Conservation (phyloP, 1,140 invertebrate species). For the Limonius californicus region DNA sequence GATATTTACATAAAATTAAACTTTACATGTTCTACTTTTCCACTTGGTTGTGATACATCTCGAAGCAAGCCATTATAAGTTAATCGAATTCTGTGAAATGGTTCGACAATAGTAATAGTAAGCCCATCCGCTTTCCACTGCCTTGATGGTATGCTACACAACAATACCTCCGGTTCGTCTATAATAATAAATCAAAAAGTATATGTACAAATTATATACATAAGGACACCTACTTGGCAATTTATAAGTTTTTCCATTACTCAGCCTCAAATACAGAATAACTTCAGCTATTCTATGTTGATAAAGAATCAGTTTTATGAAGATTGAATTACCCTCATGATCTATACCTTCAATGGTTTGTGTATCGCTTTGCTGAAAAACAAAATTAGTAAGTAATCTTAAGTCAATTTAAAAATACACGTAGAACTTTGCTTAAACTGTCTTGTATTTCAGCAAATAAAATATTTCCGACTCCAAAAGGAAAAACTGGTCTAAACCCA, state of each 20-base stretch:
- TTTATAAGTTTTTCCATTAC: slow-evolving; percentile 28
- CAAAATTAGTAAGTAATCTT: not conserved
- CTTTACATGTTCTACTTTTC: slow-evolving; percentile 33
- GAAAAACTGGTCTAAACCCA: too few relatives aligned
- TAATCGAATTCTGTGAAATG: slow-evolving; percentile 33
- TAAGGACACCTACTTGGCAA: slow-evolving; percentile 36
- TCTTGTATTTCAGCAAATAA: too few relatives aligned
- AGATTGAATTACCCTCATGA: slow-evolving; percentile 31
- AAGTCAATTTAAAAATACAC: too few relatives aligned
- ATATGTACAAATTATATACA: too few relatives aligned
- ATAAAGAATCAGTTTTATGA: slow-evolving; percentile 27
- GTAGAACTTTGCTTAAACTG: too few relatives aligned
- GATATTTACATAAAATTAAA: slow-evolving; percentile 41
- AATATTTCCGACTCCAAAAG: not conserved
- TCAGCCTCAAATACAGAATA: slow-evolving; percentile 25
- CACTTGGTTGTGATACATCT: slow-evolving; percentile 20
- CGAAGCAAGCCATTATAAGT: slow-evolving; percentile 38
- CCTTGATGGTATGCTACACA: not conserved
- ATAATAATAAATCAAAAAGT: not conserved
- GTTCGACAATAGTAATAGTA: slow-evolving; percentile 30
- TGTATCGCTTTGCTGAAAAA: slow-evolving; percentile 24
- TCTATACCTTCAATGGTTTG: slow-evolving; percentile 29
- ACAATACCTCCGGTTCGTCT: slow-evolving; percentile 11
- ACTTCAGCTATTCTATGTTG: slow-evolving; percentile 28
- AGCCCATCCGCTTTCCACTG: slow-evolving; percentile 14